A percentile compares a stretch with the other conserved stretches of the same genome.
phyloP scores from a whole-genome alignment of 2,888 invertebrate genomes.

The Diaphora mendica region DNA sequence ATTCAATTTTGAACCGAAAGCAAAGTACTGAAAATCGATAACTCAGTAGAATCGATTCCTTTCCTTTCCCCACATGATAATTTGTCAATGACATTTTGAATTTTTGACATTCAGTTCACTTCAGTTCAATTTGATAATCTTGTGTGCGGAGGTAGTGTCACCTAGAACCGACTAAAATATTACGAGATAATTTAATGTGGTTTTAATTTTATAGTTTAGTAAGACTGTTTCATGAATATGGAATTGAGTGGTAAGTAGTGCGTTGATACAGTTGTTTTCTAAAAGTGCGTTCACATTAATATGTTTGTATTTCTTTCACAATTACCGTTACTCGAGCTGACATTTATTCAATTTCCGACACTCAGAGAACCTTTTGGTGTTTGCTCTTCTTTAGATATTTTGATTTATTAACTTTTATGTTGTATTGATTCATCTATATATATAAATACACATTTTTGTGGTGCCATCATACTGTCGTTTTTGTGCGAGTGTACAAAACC shows the following conservation, averaged over 20 bases:
- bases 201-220: neutral
- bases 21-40: neutral
- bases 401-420: neutral
- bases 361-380: neutral
- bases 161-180: neutral
- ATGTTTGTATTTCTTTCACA: neutral
- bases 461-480: neutral
- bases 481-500: neutral
- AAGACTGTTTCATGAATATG: constrained; percentile 21
- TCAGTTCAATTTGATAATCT: neutral
- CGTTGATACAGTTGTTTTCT: neutral
- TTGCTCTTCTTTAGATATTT: neutral
- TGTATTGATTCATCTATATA: neutral
- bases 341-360: neutral
- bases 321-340: constrained; percentile 3
- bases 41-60: neutral
- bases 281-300: neutral
- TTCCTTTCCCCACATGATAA: neutral
- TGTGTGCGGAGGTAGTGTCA: neutral
- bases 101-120: too few relatives aligned
- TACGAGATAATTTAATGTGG: constrained; percentile 3
- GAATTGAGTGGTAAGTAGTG: constrained; percentile 35
- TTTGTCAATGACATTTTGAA: neutral
- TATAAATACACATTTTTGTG: neutral
- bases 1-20: neutral